Conservation (phyloP, 2,113 vertebrate species). For the Hymenochirus boettgeri region DNA sequence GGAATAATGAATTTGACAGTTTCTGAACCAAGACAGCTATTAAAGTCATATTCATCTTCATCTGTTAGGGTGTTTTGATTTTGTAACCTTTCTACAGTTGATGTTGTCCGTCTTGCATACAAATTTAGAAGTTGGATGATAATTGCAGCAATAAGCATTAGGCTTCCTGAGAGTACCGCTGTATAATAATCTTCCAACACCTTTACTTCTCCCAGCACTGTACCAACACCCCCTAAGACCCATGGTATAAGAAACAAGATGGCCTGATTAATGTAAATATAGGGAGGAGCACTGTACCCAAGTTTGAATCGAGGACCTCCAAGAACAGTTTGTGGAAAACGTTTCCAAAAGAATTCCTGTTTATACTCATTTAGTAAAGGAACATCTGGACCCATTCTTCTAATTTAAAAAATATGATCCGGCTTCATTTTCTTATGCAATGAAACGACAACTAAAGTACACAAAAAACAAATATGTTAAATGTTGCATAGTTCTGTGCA, state of each 20-base stretch:
- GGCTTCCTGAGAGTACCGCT: slow-evolving; percentile 74
- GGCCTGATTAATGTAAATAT: slow-evolving; percentile 86
- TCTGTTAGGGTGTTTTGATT: slow-evolving; percentile 77
- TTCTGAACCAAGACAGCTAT: slow-evolving; percentile 83
- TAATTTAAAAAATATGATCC: slow-evolving; percentile 57
- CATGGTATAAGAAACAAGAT: slow-evolving; percentile 90
- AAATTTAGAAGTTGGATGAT: slow-evolving; percentile 74
- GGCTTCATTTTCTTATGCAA: slow-evolving; percentile 57
- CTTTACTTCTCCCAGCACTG: slow-evolving; percentile 78
- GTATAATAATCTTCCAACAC: slow-evolving; percentile 73
- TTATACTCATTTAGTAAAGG: slow-evolving; percentile 97
- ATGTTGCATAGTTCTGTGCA: no score
- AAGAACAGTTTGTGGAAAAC: slow-evolving; percentile 90
- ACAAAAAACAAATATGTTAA: slow-evolving; percentile 15
- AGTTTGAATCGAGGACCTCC: slow-evolving; percentile 87
- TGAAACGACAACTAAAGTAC: slow-evolving; percentile 37
- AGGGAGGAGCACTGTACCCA: slow-evolving; percentile 88
- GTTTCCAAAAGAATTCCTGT: slow-evolving; percentile 97
- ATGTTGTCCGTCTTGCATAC: slow-evolving; percentile 69
- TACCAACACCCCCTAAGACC: slow-evolving; percentile 84
- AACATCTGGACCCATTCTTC: slow-evolving; percentile 96
- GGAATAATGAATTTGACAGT: slow-evolving; percentile 90
- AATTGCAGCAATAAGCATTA: slow-evolving; percentile 80
- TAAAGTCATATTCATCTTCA: slow-evolving; percentile 94
- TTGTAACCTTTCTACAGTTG: slow-evolving; percentile 75